Evolutionary conservation across 2,797 vertebrate species (phyloP).

Genomic region (Rhadinocentrus ornatus): DNA sequence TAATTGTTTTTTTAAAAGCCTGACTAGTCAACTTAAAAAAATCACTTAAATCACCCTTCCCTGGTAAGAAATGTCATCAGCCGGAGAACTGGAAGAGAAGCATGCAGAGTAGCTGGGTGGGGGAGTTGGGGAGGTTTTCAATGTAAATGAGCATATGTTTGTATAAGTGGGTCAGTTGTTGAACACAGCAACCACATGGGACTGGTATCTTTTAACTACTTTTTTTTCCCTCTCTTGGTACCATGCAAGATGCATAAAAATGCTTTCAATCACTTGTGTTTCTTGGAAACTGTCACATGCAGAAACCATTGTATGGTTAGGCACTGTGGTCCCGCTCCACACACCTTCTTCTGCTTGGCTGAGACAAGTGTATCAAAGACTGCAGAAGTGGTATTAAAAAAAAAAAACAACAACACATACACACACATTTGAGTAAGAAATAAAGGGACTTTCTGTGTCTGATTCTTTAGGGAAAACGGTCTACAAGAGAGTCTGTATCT

Average conservation of each 20-base stretch:
- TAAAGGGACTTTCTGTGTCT: neutral
- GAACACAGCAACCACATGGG: conserved; percentile 41
- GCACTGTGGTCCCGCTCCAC: conserved; percentile 27
- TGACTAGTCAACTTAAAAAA: no score
- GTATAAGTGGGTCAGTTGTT: conserved; percentile 63
- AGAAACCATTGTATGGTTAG: conserved; percentile 10
- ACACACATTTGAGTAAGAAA: conserved; percentile 6
- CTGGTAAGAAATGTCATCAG: conserved; percentile 10
- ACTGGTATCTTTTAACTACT: conserved; percentile 38
- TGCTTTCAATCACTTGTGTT: conserved; percentile 22
- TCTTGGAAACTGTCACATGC: conserved; percentile 22
- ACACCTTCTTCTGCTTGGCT: conserved; percentile 27
- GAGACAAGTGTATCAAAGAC: neutral
- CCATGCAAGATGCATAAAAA: conserved; percentile 10
- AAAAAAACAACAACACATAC: no score
- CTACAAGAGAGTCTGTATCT: conserved; percentile 43
- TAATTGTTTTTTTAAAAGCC: no score
- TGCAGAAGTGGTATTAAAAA: neutral
- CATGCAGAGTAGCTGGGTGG: neutral
- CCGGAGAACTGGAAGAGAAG: conserved; percentile 5
- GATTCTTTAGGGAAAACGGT: conserved; percentile 6
- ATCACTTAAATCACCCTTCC: no score
- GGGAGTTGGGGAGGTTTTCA: conserved; percentile 23
- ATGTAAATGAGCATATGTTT: conserved; percentile 30
- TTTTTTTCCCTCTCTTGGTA: conserved; percentile 26